A percentile compares a stretch with the other conserved stretches of the same genome.
phyloP scores from a whole-genome alignment of 2,113 vertebrate genomes.

The Marmota monax region DNA sequence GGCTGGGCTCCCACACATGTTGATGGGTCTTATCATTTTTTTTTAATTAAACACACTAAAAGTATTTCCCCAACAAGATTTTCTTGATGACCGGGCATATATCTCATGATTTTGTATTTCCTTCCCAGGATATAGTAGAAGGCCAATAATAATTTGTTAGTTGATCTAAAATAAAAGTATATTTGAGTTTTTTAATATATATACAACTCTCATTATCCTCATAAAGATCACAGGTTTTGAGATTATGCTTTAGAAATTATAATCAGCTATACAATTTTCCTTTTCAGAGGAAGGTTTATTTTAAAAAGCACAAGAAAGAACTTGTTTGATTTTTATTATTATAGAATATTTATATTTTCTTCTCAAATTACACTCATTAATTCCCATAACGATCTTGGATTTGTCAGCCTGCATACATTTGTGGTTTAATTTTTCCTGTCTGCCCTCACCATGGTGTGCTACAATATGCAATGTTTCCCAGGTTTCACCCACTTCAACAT shows the following conservation, averaged over 20 bases:
- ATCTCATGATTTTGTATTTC: constrained; percentile 26
- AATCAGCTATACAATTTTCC: background rate
- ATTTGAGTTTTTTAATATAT: background rate
- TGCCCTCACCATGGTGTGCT: background rate
- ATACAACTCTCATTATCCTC: constrained; percentile 18
- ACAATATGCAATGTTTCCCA: background rate
- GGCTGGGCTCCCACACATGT: no score
- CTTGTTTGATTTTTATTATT: background rate
- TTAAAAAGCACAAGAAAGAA: background rate
- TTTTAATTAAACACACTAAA: constrained; percentile 20
- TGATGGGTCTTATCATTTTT: background rate
- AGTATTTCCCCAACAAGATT: background rate
- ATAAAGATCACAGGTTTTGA: constrained; percentile 47
- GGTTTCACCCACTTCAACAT: background rate
- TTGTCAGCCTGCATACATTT: background rate
- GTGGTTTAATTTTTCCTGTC: background rate
- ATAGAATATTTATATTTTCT: constrained; percentile 32
- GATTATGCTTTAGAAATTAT: constrained; percentile 35
- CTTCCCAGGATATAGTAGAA: background rate
- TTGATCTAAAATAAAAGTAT: constrained; percentile 37
- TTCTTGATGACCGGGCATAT: constrained; percentile 11
- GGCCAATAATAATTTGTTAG: constrained; percentile 43
- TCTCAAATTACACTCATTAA: background rate
- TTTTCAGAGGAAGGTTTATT: background rate
- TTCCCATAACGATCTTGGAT: background rate